Base-by-base conservation (phyloP, 2,888 invertebrate species). In the Ceramica pisi region DNA sequence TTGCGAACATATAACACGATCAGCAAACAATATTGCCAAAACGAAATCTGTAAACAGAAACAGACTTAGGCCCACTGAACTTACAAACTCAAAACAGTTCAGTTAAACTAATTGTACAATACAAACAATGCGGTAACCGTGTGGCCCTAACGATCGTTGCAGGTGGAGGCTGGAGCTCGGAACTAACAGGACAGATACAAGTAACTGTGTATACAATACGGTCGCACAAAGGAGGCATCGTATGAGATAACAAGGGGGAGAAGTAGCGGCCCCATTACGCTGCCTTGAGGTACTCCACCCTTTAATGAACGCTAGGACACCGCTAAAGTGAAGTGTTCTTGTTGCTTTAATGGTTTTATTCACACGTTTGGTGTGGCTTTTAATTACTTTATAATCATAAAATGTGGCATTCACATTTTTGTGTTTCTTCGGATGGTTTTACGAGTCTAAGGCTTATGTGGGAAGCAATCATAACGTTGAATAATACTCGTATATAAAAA, bases 211-310 rank as follows among this genome's bases (percentile, higher is more conserved):
- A 85, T 83, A 85, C 85, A 85, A 86, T 85, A 83, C 81, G 85
- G 83, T 73, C 85, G 86, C 89, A 93, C 92, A 94, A 94, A 93
- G 93, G 92, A 89, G 90, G 86, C 92, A 88, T 86, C 91, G 91
- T 92, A 91, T 91, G 91, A 92, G 92, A 90, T 94, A 93, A 93
- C 94, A 93, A 94, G 92, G 89, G 88, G 86, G 89, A 89, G 91
- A 91, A 92, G 92, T 90, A 88, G 88, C 90, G 93, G 92, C 89
- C 93, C 93, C 92, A 92, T 94, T 92, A 93, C 90, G 83, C 82
- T 87, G 91, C 92, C 94, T 93, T 92, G 92, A 87, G 88, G 87
- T 87, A 87, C 90, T 89, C 87, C 86, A 83, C 87, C 86, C 87
- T 88, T 87, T 90, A 90, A 90, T 90, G 90, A 90, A 90, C 86